Conservation (phyloP, 2,113 vertebrate genomes). For the Vireo altiloquus region DNA sequence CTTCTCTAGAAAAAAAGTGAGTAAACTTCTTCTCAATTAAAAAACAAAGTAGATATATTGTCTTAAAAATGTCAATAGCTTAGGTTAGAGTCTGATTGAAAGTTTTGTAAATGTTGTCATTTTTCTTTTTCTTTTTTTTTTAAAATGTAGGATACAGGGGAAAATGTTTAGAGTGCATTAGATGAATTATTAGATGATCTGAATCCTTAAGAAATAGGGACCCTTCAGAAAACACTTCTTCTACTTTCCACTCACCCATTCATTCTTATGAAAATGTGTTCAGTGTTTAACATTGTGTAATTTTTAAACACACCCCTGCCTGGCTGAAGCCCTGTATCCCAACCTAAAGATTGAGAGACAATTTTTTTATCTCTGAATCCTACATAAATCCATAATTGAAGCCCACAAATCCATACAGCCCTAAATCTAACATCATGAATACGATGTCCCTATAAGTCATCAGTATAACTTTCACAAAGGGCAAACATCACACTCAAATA, state of each 20-base stretch:
- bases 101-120: neutral
- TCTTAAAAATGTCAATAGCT: neutral
- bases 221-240: neutral
- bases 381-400: neutral
- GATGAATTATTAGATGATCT: neutral
- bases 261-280: neutral
- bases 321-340: neutral
- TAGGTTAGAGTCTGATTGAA: neutral
- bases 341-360: neutral
- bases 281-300: neutral
- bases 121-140: neutral
- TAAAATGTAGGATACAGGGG: neutral
- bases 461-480: slow-evolving; percentile 24
- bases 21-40: neutral
- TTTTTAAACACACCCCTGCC: neutral
- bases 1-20: neutral
- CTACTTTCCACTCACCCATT: neutral
- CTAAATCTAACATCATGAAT: slow-evolving; percentile 13
- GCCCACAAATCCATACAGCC: neutral
- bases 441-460: slow-evolving; percentile 28
- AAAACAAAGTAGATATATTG: neutral
- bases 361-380: neutral
- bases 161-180: neutral
- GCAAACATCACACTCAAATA: slow-evolving; percentile 40
- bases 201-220: neutral